Base-by-base conservation (phyloP, 2,113 vertebrate genomes). In the Rhombomys opimus region DNA sequence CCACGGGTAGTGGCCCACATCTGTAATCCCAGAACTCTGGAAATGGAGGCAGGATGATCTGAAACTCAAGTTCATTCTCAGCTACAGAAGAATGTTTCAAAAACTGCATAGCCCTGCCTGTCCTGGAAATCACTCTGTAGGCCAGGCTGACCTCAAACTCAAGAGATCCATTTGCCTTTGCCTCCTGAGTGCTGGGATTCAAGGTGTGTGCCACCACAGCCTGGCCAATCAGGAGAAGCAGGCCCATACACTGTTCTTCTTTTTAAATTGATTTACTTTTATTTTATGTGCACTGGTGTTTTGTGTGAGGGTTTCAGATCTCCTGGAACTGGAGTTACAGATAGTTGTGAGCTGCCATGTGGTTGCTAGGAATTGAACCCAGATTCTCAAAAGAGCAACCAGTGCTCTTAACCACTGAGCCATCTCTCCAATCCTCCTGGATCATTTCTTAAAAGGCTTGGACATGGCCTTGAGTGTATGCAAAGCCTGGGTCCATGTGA, bases 391-490 rank as follows among this genome's bases (percentile, higher is more conserved):
- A 50, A 54, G 35, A 61, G 23, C 57, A 38, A 5, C 35, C 2
- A 82, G 57, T 8, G 12, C n/a, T n/a, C 22, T 82, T 61, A 38
- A n/a, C 18, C 54, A 82, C 35, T 38, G 22, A 61, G 57, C 35
- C 57, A 38, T n/a, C 52, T 59, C 5, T 59, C 54, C 54, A 81
- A 20, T 20, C 78, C 54, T 81, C 32, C 50, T 7, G 46, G 20
- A 6, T 32, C 14, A 11, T 27, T 1, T 54, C 41, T 52, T 67
- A 32, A 72, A 27, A 50, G 12, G 13, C 54, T 61, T 85, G 61
- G n/a, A 50, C 76, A 0, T 10, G n/a, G 1, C 14, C 11, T 10
- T 76, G 88, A 78, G 22, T n/a, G n/a, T 0, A 0, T 15, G 35
- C 68, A 25, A 14, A 57, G 9, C 9, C 4, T 1, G 9, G 1